Conservation (phyloP, 2,797 vertebrate genomes). For the Characodon lateralis region DNA sequence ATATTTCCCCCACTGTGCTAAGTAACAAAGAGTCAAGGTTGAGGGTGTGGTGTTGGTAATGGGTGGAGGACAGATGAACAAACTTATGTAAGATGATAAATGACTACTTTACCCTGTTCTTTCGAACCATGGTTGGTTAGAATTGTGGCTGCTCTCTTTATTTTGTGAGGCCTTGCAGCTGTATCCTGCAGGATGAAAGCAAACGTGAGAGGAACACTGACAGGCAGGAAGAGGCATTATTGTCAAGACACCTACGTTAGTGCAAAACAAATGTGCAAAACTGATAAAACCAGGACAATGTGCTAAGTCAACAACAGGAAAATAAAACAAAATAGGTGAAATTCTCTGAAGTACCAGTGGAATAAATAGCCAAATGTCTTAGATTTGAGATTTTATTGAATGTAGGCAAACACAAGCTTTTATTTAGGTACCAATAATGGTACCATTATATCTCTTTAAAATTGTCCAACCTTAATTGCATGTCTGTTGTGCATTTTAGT, state of each 20-base stretch:
- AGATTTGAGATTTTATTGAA: neutral
- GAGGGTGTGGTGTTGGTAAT: constrained; percentile 23
- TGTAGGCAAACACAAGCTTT: neutral
- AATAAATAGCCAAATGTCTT: neutral
- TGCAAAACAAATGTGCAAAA: neutral
- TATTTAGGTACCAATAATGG: neutral
- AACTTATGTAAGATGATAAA: constrained; percentile 17
- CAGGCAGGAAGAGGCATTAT: neutral
- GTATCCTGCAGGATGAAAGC: constrained; percentile 80
- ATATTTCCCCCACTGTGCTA: neutral
- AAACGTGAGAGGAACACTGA: constrained; percentile 8
- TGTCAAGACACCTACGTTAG: neutral
- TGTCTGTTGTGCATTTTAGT: neutral
- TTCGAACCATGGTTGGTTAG: constrained; percentile 72
- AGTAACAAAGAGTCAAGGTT: constrained; percentile 1
- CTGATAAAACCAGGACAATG: neutral
- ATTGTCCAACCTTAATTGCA: too few relatives aligned
- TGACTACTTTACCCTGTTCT: constrained; percentile 65
- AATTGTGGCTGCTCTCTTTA: constrained; percentile 81
- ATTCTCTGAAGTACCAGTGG: neutral
- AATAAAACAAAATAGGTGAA: neutral
- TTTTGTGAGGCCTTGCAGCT: constrained; percentile 87
- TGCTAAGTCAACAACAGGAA: neutral
- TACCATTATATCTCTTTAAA: too few relatives aligned
- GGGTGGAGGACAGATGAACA: constrained; percentile 13